phyloP scores from a whole-genome alignment of 2,888 invertebrate species.

The Cephus rjabovi region DNA sequence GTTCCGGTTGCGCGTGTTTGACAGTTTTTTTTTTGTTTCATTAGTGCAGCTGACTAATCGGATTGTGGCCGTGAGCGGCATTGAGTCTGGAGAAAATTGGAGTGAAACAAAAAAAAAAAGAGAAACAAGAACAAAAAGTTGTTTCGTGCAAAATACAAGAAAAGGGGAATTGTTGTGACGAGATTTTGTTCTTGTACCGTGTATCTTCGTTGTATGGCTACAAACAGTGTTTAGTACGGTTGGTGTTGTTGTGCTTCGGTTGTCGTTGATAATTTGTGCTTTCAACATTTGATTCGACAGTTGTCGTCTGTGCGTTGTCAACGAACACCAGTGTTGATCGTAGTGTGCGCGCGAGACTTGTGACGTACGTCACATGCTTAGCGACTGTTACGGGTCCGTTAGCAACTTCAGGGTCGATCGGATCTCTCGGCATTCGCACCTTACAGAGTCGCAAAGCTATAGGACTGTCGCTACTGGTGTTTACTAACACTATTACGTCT shows the following conservation, averaged over 20 bases:
- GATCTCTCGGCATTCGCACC: neutral
- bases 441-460: neutral
- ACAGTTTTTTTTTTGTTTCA: neutral
- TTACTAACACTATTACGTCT: neutral
- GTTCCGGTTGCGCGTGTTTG: neutral
- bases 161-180: neutral
- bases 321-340: neutral
- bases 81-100: neutral
- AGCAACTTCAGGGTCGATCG: neutral
- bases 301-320: neutral
- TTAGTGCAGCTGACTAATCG: neutral
- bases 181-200: neutral
- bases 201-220: too few species aligned
- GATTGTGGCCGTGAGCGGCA: neutral
- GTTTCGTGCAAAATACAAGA: neutral
- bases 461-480: neutral
- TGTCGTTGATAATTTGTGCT: neutral
- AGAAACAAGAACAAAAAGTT: neutral
- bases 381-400: neutral
- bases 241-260: neutral
- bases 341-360: neutral
- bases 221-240: too few species aligned
- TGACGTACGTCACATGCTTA: neutral
- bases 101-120: neutral
- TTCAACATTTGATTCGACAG: neutral